phyloP scores from a whole-genome alignment of 2,113 vertebrate species.

The Sturnus vulgaris region DNA sequence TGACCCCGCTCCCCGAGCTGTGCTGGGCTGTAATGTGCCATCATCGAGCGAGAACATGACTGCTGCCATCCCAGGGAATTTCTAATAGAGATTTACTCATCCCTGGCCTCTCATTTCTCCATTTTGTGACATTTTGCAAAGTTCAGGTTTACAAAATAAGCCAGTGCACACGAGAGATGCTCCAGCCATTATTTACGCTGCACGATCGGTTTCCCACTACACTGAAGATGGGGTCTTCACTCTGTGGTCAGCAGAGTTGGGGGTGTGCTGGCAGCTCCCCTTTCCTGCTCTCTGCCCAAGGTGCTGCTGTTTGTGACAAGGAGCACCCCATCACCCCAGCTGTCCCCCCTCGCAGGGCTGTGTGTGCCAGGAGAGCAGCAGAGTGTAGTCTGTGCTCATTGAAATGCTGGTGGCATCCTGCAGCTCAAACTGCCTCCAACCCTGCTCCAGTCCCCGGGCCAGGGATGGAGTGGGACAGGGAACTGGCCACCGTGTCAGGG shows the following conservation, averaged over 20 bases:
- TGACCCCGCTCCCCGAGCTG: background rate
- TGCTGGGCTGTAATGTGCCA: constrained; percentile 17
- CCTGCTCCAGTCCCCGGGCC: background rate
- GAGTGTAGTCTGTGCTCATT: rapidly evolving
- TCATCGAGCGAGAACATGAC: background rate
- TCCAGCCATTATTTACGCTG: background rate
- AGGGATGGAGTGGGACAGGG: background rate
- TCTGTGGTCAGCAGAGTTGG: rapidly evolving
- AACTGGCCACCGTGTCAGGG: rapidly evolving
- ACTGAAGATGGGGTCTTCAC: background rate
- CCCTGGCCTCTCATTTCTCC: constrained; percentile 50
- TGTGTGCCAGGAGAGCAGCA: rapidly evolving
- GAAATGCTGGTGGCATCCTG: background rate
- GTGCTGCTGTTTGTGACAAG: background rate
- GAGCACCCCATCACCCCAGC: background rate
- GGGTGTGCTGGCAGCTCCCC: no score
- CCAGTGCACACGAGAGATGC: background rate
- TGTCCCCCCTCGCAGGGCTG: background rate
- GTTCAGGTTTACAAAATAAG: constrained; percentile 73
- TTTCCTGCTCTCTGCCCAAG: background rate
- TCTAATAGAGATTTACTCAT: constrained; percentile 50
- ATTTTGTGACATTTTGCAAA: constrained; percentile 72
- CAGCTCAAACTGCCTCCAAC: background rate
- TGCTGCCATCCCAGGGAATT: background rate
- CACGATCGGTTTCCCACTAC: rapidly evolving